Evolutionary conservation across 2,113 vertebrate genomes (phyloP).

Genomic region (Oryzias javanicus): DNA sequence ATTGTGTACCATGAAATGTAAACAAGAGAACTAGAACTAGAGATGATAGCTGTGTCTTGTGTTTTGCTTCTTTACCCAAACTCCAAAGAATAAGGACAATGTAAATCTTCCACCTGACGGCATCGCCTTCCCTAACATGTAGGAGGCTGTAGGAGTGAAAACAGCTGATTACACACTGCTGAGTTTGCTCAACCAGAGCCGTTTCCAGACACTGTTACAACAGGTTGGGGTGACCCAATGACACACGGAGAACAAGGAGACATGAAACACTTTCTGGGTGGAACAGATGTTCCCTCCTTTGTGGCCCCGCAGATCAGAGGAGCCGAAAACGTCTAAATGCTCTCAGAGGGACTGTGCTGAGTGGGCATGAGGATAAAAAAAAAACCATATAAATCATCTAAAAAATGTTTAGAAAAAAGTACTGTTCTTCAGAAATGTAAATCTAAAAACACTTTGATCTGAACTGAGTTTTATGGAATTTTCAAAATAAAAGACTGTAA

Average conservation of each 20-base stretch:
- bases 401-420: too few species aligned
- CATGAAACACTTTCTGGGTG: conserved; percentile 46
- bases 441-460: too few species aligned
- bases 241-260: conserved; percentile 42
- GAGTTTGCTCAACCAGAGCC: conserved; percentile 10
- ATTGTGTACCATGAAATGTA: too few species aligned
- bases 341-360: too few species aligned
- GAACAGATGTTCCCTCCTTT: conserved; percentile 69
- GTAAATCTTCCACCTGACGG: conserved; percentile 31
- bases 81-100: background rate
- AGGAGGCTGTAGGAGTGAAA: conserved; percentile 21
- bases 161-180: conserved; percentile 45
- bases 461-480: too few species aligned
- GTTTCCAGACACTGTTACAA: conserved; percentile 50
- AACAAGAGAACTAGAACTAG: too few species aligned
- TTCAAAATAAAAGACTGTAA: too few species aligned
- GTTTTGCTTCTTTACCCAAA: background rate
- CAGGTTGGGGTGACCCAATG: conserved; percentile 54
- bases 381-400: too few species aligned
- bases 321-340: too few species aligned
- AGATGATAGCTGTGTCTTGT: too few species aligned
- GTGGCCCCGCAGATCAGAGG: background rate
- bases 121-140: background rate
- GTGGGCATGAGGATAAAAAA: too few species aligned
- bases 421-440: too few species aligned